These are phyloP conservation scores for Noctuana brunneofusca DNA, from an alignment of 2,888 invertebrate genomes.

Conservation along the genomic window DNA sequence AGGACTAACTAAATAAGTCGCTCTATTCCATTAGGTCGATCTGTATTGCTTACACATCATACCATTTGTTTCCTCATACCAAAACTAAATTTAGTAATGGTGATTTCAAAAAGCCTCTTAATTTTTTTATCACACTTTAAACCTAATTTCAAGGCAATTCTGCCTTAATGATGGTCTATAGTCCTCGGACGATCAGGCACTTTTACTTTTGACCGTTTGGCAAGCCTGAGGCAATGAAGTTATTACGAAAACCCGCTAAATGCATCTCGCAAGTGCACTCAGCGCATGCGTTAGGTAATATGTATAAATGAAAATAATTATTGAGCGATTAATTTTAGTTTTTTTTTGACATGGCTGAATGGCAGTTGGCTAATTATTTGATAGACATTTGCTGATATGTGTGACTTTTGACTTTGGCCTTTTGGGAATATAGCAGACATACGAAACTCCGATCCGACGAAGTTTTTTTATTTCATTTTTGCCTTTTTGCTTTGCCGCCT, in stretches of 20 bases:
- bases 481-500: too few relatives aligned
- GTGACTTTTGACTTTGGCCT: not conserved
- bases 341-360: constrained; percentile 2
- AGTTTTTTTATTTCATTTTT: too few relatives aligned
- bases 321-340: constrained; percentile 8
- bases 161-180: not conserved
- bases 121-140: too few relatives aligned
- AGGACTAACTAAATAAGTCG: constrained; percentile 19
- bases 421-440: too few relatives aligned
- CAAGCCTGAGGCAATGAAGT: constrained; percentile 31
- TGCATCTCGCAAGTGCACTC: constrained; percentile 34
- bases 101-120: too few relatives aligned
- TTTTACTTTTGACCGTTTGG: constrained; percentile 38
- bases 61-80: too few relatives aligned
- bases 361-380: not conserved
- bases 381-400: not conserved
- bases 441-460: too few relatives aligned
- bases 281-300: constrained; percentile 16
- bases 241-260: constrained; percentile 34
- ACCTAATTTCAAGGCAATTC: not conserved
- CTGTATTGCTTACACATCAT: too few relatives aligned
- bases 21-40: too few relatives aligned
- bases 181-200: constrained; percentile 8
- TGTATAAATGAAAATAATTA: constrained; percentile 9
- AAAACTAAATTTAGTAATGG: too few relatives aligned